Evolutionary conservation across 2,797 vertebrate genomes (phyloP), one percentile per base, ranked within the genome.

Genomic region (Channallabes apus): DNA sequence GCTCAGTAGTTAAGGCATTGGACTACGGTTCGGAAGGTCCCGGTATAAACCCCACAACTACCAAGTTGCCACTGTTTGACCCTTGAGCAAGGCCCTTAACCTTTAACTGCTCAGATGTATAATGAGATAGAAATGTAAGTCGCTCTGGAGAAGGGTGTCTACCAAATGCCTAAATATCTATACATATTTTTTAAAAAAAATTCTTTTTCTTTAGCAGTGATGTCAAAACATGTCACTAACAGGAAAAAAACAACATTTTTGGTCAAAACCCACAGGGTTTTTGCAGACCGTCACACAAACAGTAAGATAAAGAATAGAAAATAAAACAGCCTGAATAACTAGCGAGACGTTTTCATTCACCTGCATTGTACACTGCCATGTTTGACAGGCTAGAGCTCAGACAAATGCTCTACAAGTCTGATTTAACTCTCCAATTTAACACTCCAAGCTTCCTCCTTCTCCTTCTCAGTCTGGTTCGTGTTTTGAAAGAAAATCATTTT

Each of bases 401-500:
- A 81, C 46, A 82, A 85, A 82, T 62, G 46, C 69, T 65, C 58
- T 61, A 67, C 51, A 67, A 29, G 17, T 59, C n/a, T 77, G 67
- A 76, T 86, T 82, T 61, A 73, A 73, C 27, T 51, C n/a, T n/a
- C 32, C 24, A 41, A 71, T 54, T 54, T 54, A 54, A 54, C 2
- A 22, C 54, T 65, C 18, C 65, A 80, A 85, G 72, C 83, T 82
- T 82, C 24, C 59, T 81, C 59, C 35, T 24, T 64, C 29, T 76
- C 3, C 32, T 62, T 56, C 24, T 20, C 69, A 65, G 75, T 22
- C 65, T 38, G 56, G 72, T 79, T 89, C 73, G 27, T 69, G 86
- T 80, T 85, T 78, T 56, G 64, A 88, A 84, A 71, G 59, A 29
- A 67, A 83, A 82, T 6, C 46, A 27, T 58, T 81, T 83, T 85